Evolutionary conservation across 2,797 vertebrate species (phyloP).

Genomic region (Borostomias antarcticus): DNA sequence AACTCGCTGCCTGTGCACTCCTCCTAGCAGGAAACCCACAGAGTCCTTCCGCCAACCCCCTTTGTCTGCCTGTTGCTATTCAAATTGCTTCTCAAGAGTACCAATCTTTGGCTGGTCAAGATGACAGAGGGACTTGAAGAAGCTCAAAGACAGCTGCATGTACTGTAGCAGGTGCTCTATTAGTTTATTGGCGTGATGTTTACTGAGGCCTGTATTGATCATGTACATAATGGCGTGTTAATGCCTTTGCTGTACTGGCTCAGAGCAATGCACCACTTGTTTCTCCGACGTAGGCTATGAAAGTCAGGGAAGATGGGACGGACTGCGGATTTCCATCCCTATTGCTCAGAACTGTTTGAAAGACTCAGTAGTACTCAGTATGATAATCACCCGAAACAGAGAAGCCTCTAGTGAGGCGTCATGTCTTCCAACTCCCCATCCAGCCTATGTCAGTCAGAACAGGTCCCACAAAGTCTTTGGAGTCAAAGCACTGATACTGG

Average conservation of each 20-base stretch:
- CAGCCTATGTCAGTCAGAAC: neutral
- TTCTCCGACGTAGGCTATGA: neutral
- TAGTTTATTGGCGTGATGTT: neutral
- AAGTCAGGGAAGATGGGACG: neutral
- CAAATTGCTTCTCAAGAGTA: neutral
- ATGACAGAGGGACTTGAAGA: slow-evolving; percentile 3
- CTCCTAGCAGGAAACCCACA: slow-evolving; percentile 10
- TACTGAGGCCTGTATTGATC: neutral
- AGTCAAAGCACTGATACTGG: neutral
- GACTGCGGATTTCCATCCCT: neutral
- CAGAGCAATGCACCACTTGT: neutral
- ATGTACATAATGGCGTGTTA: neutral
- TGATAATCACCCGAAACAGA: neutral
- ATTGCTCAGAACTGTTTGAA: neutral
- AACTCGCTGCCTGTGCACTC: neutral
- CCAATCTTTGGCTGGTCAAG: neutral
- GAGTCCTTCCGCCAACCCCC: neutral
- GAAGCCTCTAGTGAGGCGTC: neutral
- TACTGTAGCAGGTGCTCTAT: neutral
- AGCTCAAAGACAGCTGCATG: neutral
- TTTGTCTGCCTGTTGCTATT: slow-evolving; percentile 22
- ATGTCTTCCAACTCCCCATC: neutral
- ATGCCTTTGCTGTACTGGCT: neutral
- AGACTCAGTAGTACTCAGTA: no score
- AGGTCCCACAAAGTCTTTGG: slow-evolving; percentile 2